Percentiles rank a stretch among this genome's conserved stretches.
phyloP scores from a whole-genome alignment of 1,140 invertebrate species.

The Uloborus diversus region DNA sequence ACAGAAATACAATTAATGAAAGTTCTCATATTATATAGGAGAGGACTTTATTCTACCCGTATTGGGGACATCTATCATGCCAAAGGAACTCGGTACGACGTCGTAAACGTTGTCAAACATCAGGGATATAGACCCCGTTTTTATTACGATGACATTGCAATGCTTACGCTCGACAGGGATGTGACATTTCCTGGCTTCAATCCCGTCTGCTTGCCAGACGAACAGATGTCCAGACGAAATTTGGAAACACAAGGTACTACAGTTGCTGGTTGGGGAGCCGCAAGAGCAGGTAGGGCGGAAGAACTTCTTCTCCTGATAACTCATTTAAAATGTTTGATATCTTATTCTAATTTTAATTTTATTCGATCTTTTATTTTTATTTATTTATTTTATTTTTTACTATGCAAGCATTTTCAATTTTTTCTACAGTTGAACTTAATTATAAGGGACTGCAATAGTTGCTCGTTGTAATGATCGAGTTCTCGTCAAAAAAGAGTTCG shows the following conservation, averaged over 20 bases:
- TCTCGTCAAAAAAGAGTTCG: no score
- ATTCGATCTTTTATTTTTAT: no score
- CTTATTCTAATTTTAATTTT: no score
- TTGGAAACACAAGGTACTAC: not conserved
- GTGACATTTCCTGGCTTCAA: not conserved
- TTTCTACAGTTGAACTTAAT: no score
- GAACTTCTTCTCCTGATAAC: no score
- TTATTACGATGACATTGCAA: conserved; percentile 35
- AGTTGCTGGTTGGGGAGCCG: conserved; percentile 32
- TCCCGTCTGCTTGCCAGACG: conserved; percentile 3
- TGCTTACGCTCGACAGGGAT: conserved; percentile 1
- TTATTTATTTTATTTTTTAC: no score
- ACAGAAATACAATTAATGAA: not conserved
- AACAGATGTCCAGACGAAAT: not conserved
- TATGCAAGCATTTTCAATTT: no score
- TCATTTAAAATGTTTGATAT: no score
- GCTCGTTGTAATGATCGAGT: no score
- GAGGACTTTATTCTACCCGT: not conserved
- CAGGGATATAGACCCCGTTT: not conserved
- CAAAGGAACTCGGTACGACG: not conserved
- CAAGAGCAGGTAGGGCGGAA: conserved; percentile 2
- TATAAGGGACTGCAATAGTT: no score
- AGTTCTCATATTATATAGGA: not conserved
- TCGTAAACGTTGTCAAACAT: not conserved
- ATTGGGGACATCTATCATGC: conserved; percentile 9